Conservation (phyloP, 2,797 vertebrate genomes). For the Pantherophis vulpinus region DNA sequence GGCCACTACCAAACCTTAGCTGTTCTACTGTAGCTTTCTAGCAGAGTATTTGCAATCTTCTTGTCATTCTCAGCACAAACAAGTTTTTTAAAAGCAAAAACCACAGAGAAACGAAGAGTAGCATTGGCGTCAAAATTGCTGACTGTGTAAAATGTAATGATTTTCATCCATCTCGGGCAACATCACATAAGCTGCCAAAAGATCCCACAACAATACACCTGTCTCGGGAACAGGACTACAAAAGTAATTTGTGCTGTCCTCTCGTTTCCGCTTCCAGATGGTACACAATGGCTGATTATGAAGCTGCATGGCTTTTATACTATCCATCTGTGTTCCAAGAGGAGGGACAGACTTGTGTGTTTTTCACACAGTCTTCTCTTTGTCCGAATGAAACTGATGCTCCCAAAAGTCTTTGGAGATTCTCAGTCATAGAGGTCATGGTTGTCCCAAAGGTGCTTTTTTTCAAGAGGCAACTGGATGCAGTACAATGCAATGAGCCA, state of each 20-base stretch:
- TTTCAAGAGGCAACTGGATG: no score
- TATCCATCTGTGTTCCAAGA: conserved; percentile 35
- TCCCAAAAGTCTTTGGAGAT: neutral
- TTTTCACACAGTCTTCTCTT: conserved; percentile 20
- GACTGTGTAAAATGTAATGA: conserved; percentile 43
- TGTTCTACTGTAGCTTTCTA: neutral
- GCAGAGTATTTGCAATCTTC: conserved; percentile 13
- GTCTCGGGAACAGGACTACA: conserved; percentile 45
- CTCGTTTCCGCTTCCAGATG: conserved; percentile 34
- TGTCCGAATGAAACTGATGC: neutral
- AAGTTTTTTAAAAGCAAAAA: conserved; percentile 5
- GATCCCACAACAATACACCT: conserved; percentile 43
- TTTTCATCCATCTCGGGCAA: conserved; percentile 57
- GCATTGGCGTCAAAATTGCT: conserved; percentile 21
- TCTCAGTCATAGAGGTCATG: no score
- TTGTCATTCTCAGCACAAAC: conserved; percentile 10
- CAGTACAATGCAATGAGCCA: no score
- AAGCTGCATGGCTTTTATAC: conserved; percentile 36
- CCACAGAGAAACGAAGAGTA: neutral
- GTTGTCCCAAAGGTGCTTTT: no score
- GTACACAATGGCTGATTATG: conserved; percentile 47
- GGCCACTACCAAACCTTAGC: neutral
- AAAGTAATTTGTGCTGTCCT: conserved; percentile 40
- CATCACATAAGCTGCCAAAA: neutral
- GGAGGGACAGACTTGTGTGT: neutral